Percentiles rank a stretch among this genome's conserved stretches.
phyloP scores from a whole-genome alignment of 2,113 vertebrate genomes.

The Eretmochelys imbricata region DNA sequence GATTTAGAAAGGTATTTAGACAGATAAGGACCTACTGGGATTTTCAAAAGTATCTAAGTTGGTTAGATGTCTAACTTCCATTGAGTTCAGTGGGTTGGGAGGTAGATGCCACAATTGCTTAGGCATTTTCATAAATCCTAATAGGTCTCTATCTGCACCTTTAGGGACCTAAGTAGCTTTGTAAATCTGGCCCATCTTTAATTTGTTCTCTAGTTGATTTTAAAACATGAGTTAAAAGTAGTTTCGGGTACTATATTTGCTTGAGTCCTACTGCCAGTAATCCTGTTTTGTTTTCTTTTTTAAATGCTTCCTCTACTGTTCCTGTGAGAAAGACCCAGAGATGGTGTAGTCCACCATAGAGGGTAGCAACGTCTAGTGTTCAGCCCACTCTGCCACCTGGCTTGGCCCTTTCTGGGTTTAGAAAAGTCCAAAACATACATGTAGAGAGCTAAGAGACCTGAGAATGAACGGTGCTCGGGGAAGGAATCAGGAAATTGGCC shows the following conservation, averaged over 20 bases:
- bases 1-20: not conserved
- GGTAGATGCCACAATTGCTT: not conserved
- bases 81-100: not conserved
- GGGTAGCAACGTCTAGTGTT: too few relatives aligned
- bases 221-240: not conserved
- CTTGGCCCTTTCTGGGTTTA: too few relatives aligned
- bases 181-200: not conserved
- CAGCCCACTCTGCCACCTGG: too few relatives aligned
- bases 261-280: not conserved
- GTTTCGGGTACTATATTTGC: not conserved
- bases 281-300: not conserved
- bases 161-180: not conserved
- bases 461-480: too few relatives aligned
- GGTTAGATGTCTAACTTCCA: not conserved
- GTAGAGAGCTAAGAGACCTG: too few relatives aligned
- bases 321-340: too few relatives aligned
- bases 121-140: not conserved
- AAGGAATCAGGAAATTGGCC: too few relatives aligned
- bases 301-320: not conserved
- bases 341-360: too few relatives aligned
- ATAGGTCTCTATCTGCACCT: not conserved
- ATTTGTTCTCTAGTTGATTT: not conserved
- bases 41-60: not conserved
- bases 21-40: not conserved
- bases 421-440: too few relatives aligned